Evolutionary conservation across 2,888 invertebrate genomes (phyloP).

Genomic region (Mycalesis mineus): DNA sequence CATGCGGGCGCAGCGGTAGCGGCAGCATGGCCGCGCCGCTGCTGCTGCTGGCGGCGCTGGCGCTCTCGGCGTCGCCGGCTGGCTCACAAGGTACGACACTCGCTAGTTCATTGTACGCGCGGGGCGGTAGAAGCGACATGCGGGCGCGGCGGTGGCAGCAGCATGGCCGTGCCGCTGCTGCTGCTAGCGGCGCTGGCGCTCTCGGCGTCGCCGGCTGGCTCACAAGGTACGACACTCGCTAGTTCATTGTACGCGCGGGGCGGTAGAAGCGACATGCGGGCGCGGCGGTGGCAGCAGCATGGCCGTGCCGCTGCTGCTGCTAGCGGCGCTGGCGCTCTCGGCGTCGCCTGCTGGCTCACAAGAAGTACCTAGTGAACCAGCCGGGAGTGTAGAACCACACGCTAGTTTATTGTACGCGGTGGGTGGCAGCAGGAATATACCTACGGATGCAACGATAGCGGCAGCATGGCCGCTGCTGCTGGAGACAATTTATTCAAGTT

Average conservation of each 20-base stretch:
- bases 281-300: constrained; percentile 48
- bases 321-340: constrained; percentile 38
- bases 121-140: constrained; percentile 33
- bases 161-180: constrained; percentile 48
- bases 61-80: constrained; percentile 44
- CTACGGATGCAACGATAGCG: too few species aligned
- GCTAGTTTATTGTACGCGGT: too few species aligned
- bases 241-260: too few species aligned
- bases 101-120: too few species aligned
- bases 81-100: constrained; percentile 34
- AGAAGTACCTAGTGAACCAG: too few species aligned
- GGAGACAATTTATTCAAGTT: too few species aligned
- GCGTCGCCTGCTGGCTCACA: constrained; percentile 43
- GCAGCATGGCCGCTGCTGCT: too few species aligned
- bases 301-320: constrained; percentile 45
- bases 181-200: constrained; percentile 40
- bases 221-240: constrained; percentile 36
- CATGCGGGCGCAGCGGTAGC: constrained; percentile 42
- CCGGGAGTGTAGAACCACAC: too few species aligned
- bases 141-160: constrained; percentile 44
- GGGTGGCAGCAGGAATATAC: too few species aligned
- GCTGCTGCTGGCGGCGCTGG: constrained; percentile 37
- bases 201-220: constrained; percentile 40
- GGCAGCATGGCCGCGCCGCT: constrained; percentile 52
- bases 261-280: constrained; percentile 35